phyloP scores from a whole-genome alignment of 2,797 vertebrate genomes.

The Epinephelus awoara region DNA sequence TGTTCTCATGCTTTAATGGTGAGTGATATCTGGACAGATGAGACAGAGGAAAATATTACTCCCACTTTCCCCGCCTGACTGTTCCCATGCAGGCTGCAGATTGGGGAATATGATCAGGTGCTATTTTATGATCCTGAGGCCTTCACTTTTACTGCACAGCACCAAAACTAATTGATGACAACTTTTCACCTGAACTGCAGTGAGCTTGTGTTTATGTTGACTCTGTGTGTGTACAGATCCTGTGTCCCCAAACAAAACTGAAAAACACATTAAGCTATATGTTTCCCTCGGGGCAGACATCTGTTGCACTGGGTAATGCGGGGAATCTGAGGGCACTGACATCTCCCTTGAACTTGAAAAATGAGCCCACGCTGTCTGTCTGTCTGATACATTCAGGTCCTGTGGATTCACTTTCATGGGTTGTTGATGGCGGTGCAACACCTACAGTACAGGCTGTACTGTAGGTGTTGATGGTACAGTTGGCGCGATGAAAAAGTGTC shows the following conservation, averaged over 20 bases:
- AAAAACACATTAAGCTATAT: constrained; percentile 56
- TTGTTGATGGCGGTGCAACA: constrained; percentile 20
- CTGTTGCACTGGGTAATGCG: constrained; percentile 70
- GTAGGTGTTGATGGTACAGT: constrained; percentile 14
- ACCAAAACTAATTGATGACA: neutral
- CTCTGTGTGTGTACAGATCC: constrained; percentile 38
- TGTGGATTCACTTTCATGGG: constrained; percentile 35
- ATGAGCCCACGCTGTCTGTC: constrained; percentile 50
- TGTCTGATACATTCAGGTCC: constrained; percentile 31
- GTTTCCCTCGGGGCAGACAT: constrained; percentile 66
- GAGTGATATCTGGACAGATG: constrained; percentile 19
- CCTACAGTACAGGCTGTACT: neutral
- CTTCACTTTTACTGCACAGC: constrained; percentile 12
- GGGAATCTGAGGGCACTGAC: constrained; percentile 75
- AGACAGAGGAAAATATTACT: constrained; percentile 19
- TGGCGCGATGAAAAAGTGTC: constrained; percentile 4
- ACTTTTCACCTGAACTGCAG: constrained; percentile 5
- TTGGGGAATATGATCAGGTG: constrained; percentile 43
- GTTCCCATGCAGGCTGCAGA: constrained; percentile 36
- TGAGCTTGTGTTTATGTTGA: constrained; percentile 53
- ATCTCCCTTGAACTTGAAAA: constrained; percentile 75
- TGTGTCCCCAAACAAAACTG: constrained; percentile 65
- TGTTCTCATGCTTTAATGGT: neutral
- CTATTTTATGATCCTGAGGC: constrained; percentile 43
- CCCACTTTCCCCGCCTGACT: constrained; percentile 11